Evolutionary conservation across 2,113 vertebrate species (phyloP), one percentile per base, ranked within the genome.

Genomic region (Mobula birostris): DNA sequence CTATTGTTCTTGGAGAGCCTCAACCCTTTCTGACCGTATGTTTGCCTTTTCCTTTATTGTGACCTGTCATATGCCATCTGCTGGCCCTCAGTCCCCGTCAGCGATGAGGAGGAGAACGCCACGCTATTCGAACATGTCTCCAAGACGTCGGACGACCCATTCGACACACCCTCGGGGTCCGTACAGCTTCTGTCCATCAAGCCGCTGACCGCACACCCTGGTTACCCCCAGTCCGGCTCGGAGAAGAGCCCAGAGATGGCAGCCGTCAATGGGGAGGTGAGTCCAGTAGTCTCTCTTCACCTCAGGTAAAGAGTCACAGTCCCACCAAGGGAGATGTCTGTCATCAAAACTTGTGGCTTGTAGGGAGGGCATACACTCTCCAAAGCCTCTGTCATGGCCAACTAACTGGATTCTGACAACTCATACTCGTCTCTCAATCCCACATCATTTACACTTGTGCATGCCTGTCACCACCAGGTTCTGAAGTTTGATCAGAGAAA

Each of bases 141-240:
- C 95, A 96, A 97, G 94, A 96, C 94, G 1, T n/a, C 96, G 6
- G 14, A 96, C 58, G 99, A 99, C 96, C 97, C 97, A 76, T 99
- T 99, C 0, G 98, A 99, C 96, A 97, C 98, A 0, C 99, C 98
- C 11, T 99, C 98, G 8, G 99, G 99, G 93, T 99, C 98, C 0
- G 97, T 99, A 95, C 98, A 99, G 96, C 98, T 99, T 68, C 98
- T 99, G 8, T 97, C 98, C 7, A 98, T 99, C 95, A 99, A 99
- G 95, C 98, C 98, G 0, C 96, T 98, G 94, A 96, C 96, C 0
- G 96, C 98, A 0, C 97, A 98, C 0, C 95, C 97, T 94, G 96
- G 95, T 94, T 97, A 97, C 95, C 97, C 97, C 9, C 98, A 98
- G 0, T 97, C 98, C 15, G 95, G 97, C 0, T 97, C 97, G 0